Evolutionary conservation across 2,888 invertebrate species (phyloP), one percentile per base, ranked within the genome.

Genomic region (Cremastinae sp.): DNA sequence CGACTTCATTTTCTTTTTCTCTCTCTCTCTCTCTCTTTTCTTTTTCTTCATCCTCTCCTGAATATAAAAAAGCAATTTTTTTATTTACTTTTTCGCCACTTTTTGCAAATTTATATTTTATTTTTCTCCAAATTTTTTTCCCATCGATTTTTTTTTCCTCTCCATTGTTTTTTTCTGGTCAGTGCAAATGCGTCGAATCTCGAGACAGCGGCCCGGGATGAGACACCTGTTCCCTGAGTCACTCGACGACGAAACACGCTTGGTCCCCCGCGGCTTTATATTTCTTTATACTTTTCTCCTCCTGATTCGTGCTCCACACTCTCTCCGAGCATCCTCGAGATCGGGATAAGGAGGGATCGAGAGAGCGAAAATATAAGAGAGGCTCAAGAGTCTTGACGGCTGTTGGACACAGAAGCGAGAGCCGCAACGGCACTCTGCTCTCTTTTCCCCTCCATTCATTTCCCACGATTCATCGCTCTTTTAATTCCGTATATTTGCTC

Each of bases 151-250:
- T 28, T 28, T 5, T 28, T 28, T 28, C 5, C 41, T 51, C 47
- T 45, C 68, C 41, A n/a, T 43, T 41, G 45, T 41, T 71, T 43
- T 43, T 69, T 59, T 64, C 3, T 10, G 39, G 37, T 37, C 16
- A 41, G 64, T 16, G 49, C 61, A 28, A 51, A 78, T 75, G 77
- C 75, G 53, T 43, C 43, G 43, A 78, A 73, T 72, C 76, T 75
- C 78, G 28, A 28, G 28, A 28, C 5, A 28, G 28, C 2, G 28
- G 5, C 2, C 28, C 28, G 5, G 28, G 28, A n/a, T n/a, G n/a
- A 28, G 28, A 76, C 79, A 80, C 85, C 85, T 86, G 83, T 84
- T 84, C 79, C 78, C 80, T 81, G 85, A 83, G 82, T 85, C 85
- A 83, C 73, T 76, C 73, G 73, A 65, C 62, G 59, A 70, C 69